Conservation (phyloP, 2,113 vertebrate species). For the Drymodes brunneopygia region DNA sequence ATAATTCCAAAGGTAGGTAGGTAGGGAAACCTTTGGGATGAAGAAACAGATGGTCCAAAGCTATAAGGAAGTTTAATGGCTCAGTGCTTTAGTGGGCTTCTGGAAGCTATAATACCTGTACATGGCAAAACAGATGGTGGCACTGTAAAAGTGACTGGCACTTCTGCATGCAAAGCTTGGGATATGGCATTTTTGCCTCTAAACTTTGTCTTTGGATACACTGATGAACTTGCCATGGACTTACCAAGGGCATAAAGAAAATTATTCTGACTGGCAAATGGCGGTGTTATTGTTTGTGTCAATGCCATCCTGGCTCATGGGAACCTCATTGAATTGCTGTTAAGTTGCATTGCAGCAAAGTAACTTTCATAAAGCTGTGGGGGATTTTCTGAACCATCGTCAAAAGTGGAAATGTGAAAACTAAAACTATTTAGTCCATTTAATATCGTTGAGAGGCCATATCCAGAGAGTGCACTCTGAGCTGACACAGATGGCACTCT, state of each 20-base stretch:
- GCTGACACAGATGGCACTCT: not conserved
- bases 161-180: not conserved
- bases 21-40: not conserved
- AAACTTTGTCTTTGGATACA: conserved; percentile 13
- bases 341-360: conserved; percentile 21
- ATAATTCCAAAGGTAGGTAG: not conserved
- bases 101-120: conserved; percentile 27
- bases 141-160: conserved; percentile 28
- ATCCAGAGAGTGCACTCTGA: not conserved
- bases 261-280: conserved; percentile 33
- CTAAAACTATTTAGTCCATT: not conserved
- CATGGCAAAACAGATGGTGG: conserved; percentile 55
- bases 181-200: conserved; percentile 34
- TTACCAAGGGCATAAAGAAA: conserved; percentile 48
- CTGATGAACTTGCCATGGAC: conserved; percentile 26
- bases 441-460: not conserved
- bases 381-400: conserved; percentile 47
- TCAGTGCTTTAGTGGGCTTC: conserved; percentile 48
- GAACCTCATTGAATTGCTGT: conserved; percentile 23
- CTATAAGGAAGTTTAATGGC: conserved; percentile 7
- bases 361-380: not conserved
- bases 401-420: conserved; percentile 50
- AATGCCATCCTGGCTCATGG: not conserved
- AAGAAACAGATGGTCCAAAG: conserved; percentile 30
- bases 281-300: not conserved